A percentile compares a stretch with the other conserved stretches of the same genome.
phyloP scores from a whole-genome alignment of 2,888 invertebrate species.

The Carterocephalus palaemon region DNA sequence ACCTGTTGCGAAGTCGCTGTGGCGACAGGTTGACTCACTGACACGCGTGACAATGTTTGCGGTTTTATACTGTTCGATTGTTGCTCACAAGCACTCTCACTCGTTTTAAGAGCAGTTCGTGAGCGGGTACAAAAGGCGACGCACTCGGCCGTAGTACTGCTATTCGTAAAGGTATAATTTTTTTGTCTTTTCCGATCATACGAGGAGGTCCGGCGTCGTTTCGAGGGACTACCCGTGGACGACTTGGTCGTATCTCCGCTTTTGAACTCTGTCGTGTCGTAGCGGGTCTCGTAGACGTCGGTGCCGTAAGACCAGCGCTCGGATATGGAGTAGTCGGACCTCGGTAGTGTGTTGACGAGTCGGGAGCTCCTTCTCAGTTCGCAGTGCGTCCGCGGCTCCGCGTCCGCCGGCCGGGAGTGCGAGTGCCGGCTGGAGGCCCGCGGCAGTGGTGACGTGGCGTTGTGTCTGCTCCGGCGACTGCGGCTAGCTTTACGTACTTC shows the following conservation, averaged over 20 bases:
- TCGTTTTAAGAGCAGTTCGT: slow-evolving; percentile 68
- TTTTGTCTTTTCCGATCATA: slow-evolving; percentile 69
- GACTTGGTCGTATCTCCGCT: slow-evolving; percentile 58
- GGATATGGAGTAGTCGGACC: slow-evolving; percentile 77
- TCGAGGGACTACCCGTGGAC: slow-evolving; percentile 43
- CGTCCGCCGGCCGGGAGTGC: slow-evolving; percentile 48
- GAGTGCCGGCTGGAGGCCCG: slow-evolving; percentile 58
- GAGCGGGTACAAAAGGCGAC: slow-evolving; percentile 72
- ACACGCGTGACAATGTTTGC: slow-evolving; percentile 43
- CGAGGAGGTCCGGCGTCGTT: slow-evolving; percentile 63
- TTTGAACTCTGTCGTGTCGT: slow-evolving; percentile 57
- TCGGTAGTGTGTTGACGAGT: slow-evolving; percentile 69
- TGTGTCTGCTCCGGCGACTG: slow-evolving; percentile 61
- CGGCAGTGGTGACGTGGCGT: slow-evolving; percentile 65
- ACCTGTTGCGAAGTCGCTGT: slow-evolving; percentile 42
- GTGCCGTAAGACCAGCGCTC: slow-evolving; percentile 79
- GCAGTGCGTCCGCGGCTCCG: slow-evolving; percentile 62
- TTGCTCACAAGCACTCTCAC: slow-evolving; percentile 67
- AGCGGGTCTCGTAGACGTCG: slow-evolving; percentile 75
- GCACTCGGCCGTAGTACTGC: slow-evolving; percentile 57
- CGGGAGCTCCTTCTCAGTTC: slow-evolving; percentile 71
- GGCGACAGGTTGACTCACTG: slow-evolving; percentile 46
- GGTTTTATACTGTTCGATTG: slow-evolving; percentile 46
- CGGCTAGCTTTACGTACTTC: slow-evolving; percentile 68
- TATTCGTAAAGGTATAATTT: slow-evolving; percentile 45